Conservation (phyloP, 2,888 invertebrate species). For the Ornithoptera alexandrae region DNA sequence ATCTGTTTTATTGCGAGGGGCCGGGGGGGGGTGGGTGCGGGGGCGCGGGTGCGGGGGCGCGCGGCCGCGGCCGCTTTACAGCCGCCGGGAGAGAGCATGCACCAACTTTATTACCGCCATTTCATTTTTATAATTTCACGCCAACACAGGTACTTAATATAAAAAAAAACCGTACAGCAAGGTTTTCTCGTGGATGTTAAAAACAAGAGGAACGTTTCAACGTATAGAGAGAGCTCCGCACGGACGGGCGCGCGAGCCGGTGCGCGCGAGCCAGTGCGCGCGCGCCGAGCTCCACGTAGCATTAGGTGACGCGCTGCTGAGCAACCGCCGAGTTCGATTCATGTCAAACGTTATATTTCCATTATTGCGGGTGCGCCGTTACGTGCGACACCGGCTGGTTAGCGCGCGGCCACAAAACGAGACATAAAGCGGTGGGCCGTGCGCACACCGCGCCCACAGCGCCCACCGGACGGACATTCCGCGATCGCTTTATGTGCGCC, state of each 20-base stretch:
- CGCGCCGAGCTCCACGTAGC: constrained; percentile 26
- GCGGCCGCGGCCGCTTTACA: constrained; percentile 9
- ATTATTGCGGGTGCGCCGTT: too few relatives aligned
- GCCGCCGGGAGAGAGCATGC: constrained; percentile 21
- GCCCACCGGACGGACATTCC: constrained; percentile 27
- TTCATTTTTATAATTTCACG: constrained; percentile 29
- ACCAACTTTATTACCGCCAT: constrained; percentile 27
- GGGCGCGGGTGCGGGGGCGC: neutral
- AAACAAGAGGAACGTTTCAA: neutral
- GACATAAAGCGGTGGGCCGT: too few relatives aligned
- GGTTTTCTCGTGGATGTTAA: neutral
- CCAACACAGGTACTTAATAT: constrained; percentile 6
- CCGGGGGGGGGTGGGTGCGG: constrained; percentile 32
- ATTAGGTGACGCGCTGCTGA: neutral
- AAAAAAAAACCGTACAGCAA: neutral
- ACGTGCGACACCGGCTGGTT: too few relatives aligned
- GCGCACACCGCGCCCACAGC: too few relatives aligned
- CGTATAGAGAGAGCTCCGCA: too few relatives aligned
- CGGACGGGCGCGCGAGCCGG: constrained; percentile 14
- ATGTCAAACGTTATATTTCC: too few relatives aligned
- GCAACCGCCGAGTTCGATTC: too few relatives aligned
- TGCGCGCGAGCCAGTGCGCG: constrained; percentile 22
- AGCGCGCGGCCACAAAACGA: too few relatives aligned
- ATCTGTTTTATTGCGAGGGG: constrained; percentile 53
- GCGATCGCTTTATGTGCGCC: constrained; percentile 59